These are phyloP conservation scores for Fragum fragum DNA, from an alignment of 2,888 invertebrate species.

Conservation along the genomic window DNA sequence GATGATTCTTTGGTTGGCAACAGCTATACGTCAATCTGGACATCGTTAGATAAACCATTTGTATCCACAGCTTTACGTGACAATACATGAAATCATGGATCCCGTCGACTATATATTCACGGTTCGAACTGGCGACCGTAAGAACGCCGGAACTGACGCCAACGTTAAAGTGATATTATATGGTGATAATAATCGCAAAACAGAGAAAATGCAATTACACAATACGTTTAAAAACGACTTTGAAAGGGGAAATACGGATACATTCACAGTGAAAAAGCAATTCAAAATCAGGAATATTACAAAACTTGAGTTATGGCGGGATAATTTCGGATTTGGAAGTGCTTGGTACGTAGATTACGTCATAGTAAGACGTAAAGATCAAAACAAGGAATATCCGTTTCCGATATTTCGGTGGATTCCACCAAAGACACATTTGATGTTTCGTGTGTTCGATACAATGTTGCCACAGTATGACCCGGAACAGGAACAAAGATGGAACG, in stretches of 20 bases:
- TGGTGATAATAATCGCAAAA: constrained; percentile 84
- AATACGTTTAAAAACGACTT: constrained; percentile 84
- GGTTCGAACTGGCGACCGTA: constrained; percentile 87
- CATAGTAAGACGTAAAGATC: constrained; percentile 79
- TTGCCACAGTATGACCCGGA: constrained; percentile 87
- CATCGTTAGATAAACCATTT: too few relatives aligned
- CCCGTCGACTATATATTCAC: constrained; percentile 78
- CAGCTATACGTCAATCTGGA: too few relatives aligned
- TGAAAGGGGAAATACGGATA: constrained; percentile 78
- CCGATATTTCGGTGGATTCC: constrained; percentile 87
- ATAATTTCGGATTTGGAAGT: constrained; percentile 83
- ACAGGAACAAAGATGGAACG: constrained; percentile 84
- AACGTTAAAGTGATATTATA: constrained; percentile 86
- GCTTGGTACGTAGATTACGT: constrained; percentile 87
- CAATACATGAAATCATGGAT: constrained; percentile 29
- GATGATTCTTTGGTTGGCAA: too few relatives aligned
- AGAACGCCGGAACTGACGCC: constrained; percentile 87
- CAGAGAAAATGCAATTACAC: constrained; percentile 84
- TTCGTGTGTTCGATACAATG: constrained; percentile 86
- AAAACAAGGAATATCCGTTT: constrained; percentile 79
- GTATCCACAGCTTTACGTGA: too few relatives aligned
- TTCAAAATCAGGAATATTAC: constrained; percentile 70
- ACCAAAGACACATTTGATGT: constrained; percentile 83
- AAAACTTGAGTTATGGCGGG: constrained; percentile 86
- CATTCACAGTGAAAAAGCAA: constrained; percentile 72